Conservation (phyloP, 2,113 vertebrate genomes). For the cattle (Bos taurus) region ARS-UCD2.0 NC_037328.1:27399501-27400000, state of each 20-base stretch:
- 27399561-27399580: neutral
- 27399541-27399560: neutral
- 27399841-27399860: neutral
- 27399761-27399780: neutral
- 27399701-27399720: neutral
- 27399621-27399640: neutral
- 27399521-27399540: neutral
- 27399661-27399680: neutral
- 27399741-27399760: neutral
- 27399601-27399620: neutral
- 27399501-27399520: neutral
- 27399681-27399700: neutral
- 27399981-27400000: slow-evolving; percentile 27
- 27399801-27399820: neutral
- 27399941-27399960: neutral
- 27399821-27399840: neutral
- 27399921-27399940: neutral
- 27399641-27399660: neutral
- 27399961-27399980: neutral
- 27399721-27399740: neutral
- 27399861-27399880: neutral
- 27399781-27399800: neutral
- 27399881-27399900: neutral
- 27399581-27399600: neutral
- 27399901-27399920: neutral